Conservation (phyloP, 2,797 vertebrate genomes). For the Anabacerthia variegaticeps region DNA sequence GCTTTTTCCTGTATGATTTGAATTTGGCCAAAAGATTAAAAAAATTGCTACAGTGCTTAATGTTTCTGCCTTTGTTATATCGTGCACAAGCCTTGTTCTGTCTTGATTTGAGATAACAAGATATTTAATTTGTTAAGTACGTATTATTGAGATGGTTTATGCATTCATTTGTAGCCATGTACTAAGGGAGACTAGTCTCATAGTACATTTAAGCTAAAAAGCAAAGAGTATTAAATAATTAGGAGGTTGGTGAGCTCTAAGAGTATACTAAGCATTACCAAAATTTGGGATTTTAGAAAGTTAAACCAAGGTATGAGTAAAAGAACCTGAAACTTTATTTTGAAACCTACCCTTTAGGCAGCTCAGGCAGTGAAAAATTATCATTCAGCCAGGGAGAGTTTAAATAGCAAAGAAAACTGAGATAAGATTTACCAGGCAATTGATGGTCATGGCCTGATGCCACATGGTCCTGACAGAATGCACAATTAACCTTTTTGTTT, state of each 20-base stretch:
- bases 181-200: neutral
- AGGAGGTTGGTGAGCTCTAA: constrained; percentile 1
- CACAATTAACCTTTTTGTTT: constrained; percentile 70
- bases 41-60: neutral
- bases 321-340: constrained; percentile 49
- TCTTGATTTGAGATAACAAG: constrained; percentile 1
- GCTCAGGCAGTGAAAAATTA: constrained; percentile 39
- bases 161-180: neutral
- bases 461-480: constrained; percentile 46
- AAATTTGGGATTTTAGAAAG: constrained; percentile 34
- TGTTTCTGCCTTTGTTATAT: neutral
- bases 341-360: constrained; percentile 49
- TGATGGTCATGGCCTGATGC: constrained; percentile 32
- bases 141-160: neutral
- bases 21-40: neutral
- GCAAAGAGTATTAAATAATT: constrained; percentile 44
- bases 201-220: constrained; percentile 22
- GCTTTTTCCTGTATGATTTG: neutral
- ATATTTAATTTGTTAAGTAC: neutral
- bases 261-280: neutral
- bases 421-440: constrained; percentile 49
- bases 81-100: neutral
- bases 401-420: constrained; percentile 41
- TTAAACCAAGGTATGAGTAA: constrained; percentile 1
- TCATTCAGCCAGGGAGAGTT: constrained; percentile 11